Evolutionary conservation across 1,140 invertebrate species (phyloP), one percentile per base, ranked within the genome.

Genomic region (Capitella teleta): DNA sequence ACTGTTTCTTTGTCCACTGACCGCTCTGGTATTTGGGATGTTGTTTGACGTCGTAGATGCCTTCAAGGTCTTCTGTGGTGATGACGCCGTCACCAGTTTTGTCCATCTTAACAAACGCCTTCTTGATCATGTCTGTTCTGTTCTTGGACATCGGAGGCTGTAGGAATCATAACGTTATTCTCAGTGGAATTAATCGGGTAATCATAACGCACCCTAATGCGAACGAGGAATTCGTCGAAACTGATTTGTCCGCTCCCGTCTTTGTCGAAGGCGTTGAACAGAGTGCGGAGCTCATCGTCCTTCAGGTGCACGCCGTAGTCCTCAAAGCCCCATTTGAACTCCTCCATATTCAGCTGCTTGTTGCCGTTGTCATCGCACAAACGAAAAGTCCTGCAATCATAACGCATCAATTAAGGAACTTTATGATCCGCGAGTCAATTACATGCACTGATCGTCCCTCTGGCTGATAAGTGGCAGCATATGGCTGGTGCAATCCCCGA

Each of bases 351-450:
- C 16, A 93, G 68, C 37, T 81, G 77, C 61, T 85, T 86, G 66
- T 82, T 88, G 16, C 84, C 84, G 66, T 93, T 87, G 42, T 92
- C 86, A 60, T 92, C 88, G 83, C 91, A 87, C 45, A 81, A 73
- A 25, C 87, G 79, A 63, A 93, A 92, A 50, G 84, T 72, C 66
- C 88, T 87, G 62, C 10, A 34, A 44, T 26, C 21, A 44, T 25
- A 8, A 32, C 8, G 30, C 8, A 32, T n/a, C n/a, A 32, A 32
- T 10, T 32, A n/a, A n/a, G 8, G 8, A 10, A 8, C n/a, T 32
- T 32, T 32, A 8, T 32, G 30, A 32, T 10, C 30, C 8, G 8
- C 30, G 30, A 32, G n/a, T 8, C 8, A 8, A n/a, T 8, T 32
- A 32, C 8, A 10, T 32, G 30, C 8, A n/a, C 8, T 10, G 30